A percentile compares a stretch with the other conserved stretches of the same genome.
These are phyloP conservation scores for Podarcis muralis DNA, from an alignment of 2,113 vertebrate genomes.

Conservation along the genomic window DNA sequence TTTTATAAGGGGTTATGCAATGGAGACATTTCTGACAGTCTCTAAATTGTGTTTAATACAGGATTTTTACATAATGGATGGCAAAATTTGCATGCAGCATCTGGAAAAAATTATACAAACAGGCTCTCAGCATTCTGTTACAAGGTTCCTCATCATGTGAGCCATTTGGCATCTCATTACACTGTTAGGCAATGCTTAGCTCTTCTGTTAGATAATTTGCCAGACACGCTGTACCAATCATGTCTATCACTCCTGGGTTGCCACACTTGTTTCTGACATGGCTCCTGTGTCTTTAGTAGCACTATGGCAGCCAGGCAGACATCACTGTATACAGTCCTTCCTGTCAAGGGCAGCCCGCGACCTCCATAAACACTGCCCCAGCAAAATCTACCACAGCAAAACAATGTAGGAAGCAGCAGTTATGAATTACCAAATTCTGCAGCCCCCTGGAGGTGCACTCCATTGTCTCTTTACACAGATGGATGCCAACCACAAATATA, in stretches of 20 bases:
- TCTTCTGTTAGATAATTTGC: background rate
- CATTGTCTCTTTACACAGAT: too few species aligned
- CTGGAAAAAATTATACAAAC: constrained; percentile 18
- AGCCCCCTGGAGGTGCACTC: too few species aligned
- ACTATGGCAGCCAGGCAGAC: background rate
- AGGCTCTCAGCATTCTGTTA: background rate
- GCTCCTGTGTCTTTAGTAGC: background rate
- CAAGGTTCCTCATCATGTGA: background rate
- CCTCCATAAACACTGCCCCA: too few species aligned
- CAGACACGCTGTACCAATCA: background rate
- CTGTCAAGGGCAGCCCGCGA: background rate
- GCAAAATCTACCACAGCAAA: too few species aligned
- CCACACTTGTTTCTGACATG: background rate
- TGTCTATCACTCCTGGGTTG: background rate
- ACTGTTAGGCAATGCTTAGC: background rate
- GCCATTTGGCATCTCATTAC: constrained; percentile 10
- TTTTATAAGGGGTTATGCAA: background rate
- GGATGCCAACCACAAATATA: too few species aligned
- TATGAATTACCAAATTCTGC: too few species aligned
- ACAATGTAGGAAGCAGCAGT: too few species aligned
- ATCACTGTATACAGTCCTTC: background rate
- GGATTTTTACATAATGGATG: background rate
- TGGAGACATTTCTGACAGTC: background rate
- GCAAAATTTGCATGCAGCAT: constrained; percentile 1
- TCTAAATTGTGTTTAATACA: background rate